Evolutionary conservation across 2,888 invertebrate species (phyloP), one percentile per base, ranked within the genome.

Genomic region (Oscheius sp.): DNA sequence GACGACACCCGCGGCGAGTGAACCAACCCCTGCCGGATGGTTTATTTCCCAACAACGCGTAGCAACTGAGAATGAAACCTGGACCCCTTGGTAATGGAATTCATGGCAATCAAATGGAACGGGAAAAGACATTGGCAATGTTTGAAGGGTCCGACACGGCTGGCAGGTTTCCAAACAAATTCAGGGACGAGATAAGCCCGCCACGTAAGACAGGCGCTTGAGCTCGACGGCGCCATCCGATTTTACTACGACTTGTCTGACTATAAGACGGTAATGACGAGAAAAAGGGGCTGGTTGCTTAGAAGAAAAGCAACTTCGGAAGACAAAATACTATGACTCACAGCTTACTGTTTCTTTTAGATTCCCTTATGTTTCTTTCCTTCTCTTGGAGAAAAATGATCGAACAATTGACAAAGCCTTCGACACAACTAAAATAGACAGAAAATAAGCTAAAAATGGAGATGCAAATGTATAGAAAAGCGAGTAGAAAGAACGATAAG

Each of bases 161-260:
- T 63, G 63, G 63, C 63, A 63, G 63, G 63, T 63, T 63, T 43
- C 63, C 63, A 63, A 63, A 63, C 63, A 63, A 63, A 63, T 63
- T 63, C 45, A 35, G 35, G 35, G 35, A 35, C 35, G 63, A 43
- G 63, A 63, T 63, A 63, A 63, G 63, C 63, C 63, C 63, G 63
- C 46, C 63, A 63, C 63, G 63, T 43, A 63, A 63, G 35, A 35
- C 35, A 9, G 9, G 35, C 35, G 35, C 18, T 35, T 35, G 35
- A 35, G 35, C 35, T 9, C 35, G 35, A 35, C 35, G 35, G 9
- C 35, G 35, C 35, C 35, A n/a, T n/a, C n/a, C n/a, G n/a, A n/a
- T n/a, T n/a, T n/a, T n/a, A n/a, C n/a, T n/a, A 21, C n/a, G 21
- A n/a, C n/a, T 49, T 49, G 18, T 18, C n/a, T 18, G n/a, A 49